Conservation (phyloP, 1,140 invertebrate genomes). For the Drosophila obscura region DNA sequence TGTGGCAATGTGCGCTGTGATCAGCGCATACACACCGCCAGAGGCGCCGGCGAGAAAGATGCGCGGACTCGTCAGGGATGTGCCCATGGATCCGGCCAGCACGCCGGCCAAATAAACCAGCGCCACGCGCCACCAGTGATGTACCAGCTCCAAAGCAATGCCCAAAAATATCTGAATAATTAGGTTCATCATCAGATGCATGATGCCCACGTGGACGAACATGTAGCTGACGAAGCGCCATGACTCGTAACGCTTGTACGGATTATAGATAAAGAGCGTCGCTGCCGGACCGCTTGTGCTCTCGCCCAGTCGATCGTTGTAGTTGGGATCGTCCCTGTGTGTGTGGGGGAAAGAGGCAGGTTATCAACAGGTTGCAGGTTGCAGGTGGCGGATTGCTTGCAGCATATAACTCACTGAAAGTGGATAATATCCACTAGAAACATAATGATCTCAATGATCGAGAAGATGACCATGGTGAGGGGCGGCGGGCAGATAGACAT, state of each 20-base stretch:
- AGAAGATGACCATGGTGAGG: constrained; percentile 92
- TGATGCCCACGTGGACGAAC: constrained; percentile 96
- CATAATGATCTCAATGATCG: constrained; percentile 88
- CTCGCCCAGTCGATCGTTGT: constrained; percentile 77
- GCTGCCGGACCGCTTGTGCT: constrained; percentile 89
- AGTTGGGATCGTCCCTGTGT: constrained; percentile 74
- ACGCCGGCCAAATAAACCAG: constrained; percentile 93
- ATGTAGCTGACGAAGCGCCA: constrained; percentile 98
- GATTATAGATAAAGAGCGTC: constrained; percentile 94
- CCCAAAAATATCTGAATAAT: constrained; percentile 96
- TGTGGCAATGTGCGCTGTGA: constrained; percentile 97
- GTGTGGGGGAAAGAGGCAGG: background rate
- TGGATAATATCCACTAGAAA: constrained; percentile 88
- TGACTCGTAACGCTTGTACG: constrained; percentile 92
- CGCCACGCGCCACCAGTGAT: constrained; percentile 95
- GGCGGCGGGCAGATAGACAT: constrained; percentile 94
- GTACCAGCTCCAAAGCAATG: constrained; percentile 97
- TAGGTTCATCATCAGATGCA: constrained; percentile 95
- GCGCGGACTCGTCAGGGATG: constrained; percentile 94
- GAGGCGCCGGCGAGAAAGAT: constrained; percentile 97
- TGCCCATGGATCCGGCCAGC: constrained; percentile 93
- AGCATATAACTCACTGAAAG: constrained; percentile 72
- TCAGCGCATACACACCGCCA: constrained; percentile 97
- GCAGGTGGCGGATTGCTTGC: background rate
- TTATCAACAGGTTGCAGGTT: background rate